Evolutionary conservation across 2,113 vertebrate species (phyloP), one percentile per base, ranked within the genome.

Genomic region (Malaclemys terrapin): DNA sequence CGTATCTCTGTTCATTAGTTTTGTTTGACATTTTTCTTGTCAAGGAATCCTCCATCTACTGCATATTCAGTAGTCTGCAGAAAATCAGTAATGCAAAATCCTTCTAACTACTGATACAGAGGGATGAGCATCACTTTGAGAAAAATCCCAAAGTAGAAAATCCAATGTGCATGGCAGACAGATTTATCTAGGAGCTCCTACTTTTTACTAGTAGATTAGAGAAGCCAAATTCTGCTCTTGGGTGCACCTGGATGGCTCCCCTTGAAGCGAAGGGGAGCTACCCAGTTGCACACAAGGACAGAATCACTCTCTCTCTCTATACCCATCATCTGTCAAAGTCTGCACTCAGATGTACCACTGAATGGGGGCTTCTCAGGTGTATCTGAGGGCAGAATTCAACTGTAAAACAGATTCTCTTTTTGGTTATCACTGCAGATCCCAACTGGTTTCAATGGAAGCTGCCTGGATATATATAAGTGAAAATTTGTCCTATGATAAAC

Each of bases 121-220:
- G 45, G 87, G 91, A 57, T 87, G n/a, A 75, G 65, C 83, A 96
- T 79, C 78, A 76, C 84, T 96, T 83, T 82, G 90, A 81, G 92
- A 93, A 83, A 85, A 56, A 56, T 42, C 38, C 72, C 19, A 16
- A 87, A 53, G 53, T 88, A 89, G 94, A 89, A 4, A 3, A 81
- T 85, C 54, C 1, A 92, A 79, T 88, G 92, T 91, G 93, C 83
- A 95, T 65, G 75, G 89, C 94, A 96, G 94, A 95, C 93, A 92
- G 94, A 97, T 95, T 95, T 96, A 97, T 96, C 96, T 96, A 94
- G 83, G 82, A 94, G 85, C 75, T 91, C 50, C 19, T 95, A 54
- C 53, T 78, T 93, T 80, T 88, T 83, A 91, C 65, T 92, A 54
- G 89, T 65, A 50, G 82, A 79, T 50, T 65, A 88, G 65, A 91